phyloP scores from a whole-genome alignment of 2,113 vertebrate species.

The Odontophorus gujanensis region DNA sequence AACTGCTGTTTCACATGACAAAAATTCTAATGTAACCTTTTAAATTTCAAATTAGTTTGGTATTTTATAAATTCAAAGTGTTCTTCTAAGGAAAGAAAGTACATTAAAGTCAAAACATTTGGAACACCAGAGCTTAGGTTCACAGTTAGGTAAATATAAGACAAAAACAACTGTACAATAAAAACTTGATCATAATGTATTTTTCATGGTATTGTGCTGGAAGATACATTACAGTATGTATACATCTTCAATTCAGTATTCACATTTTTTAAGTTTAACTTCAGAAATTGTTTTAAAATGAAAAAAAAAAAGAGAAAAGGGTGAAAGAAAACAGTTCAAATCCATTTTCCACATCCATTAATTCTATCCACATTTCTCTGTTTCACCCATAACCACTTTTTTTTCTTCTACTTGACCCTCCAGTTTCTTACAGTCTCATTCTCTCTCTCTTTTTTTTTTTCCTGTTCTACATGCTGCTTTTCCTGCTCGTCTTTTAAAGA shows the following conservation, averaged over 20 bases:
- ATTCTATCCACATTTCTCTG: neutral
- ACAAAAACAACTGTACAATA: neutral
- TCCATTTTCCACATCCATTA: neutral
- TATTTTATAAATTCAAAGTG: neutral
- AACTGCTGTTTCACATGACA: neutral
- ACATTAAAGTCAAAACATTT: neutral
- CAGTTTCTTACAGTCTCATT: neutral
- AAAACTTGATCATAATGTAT: neutral
- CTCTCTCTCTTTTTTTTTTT: neutral
- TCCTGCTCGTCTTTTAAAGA: neutral
- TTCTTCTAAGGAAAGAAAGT: neutral
- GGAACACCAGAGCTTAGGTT: neutral
- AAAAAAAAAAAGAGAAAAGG: neutral
- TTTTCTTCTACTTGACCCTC: neutral
- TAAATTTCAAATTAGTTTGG: neutral
- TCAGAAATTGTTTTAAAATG: neutral
- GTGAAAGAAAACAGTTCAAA: neutral
- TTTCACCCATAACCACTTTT: neutral
- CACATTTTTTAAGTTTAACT: neutral
- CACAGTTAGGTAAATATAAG: neutral
- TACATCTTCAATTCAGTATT: neutral
- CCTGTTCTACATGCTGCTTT: neutral
- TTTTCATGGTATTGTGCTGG: neutral
- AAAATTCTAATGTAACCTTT: neutral
- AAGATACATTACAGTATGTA: neutral